Base-by-base conservation (phyloP, 2,888 invertebrate species). In the Tipula confusa region DNA sequence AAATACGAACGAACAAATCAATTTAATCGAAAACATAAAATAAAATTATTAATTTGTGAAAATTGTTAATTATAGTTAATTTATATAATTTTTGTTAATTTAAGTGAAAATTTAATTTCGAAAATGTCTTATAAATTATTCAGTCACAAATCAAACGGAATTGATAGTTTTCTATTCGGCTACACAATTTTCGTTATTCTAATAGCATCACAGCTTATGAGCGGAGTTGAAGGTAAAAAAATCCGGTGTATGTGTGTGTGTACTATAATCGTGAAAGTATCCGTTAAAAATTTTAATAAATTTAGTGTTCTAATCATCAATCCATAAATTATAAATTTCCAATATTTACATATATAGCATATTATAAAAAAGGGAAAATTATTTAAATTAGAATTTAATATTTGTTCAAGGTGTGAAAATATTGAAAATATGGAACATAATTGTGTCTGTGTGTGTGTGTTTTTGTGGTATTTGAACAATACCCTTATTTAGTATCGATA, bases 101-200 rank as follows among this genome's bases (percentile, higher is more conserved):
- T 64, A 64, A 64, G 64, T 64, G 64, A 64, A 64, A 64, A 24
- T 24, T 64, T 64, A 64, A 9, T 64, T 64, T 64, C 7, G 9
- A 64, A 64, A 18, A 64, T 64, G 64, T 64, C 64, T 64, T 64
- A 64, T 24, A 64, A 64, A 64, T 64, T 64, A 24, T 64, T 64
- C 64, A 64, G 24, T 64, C 64, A 64, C 64, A 64, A 64, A 24
- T 24, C 64, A 64, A 64, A 64, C 11, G 64, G 64, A 18, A 24
- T 64, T 11, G 64, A 64, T 64, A 64, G 64, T 64, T 64, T 64
- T 64, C 64, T 64, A 64, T 64, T 64, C 64, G 64, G 64, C 24
- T 64, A 64, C 3, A 64, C 64, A 64, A 64, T 64, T 24, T 64
- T 64, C 24, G 64, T 64, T 24, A 64, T 64, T 9, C 24, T 64